These are phyloP conservation scores for Periparus ater DNA, from an alignment of 2,797 vertebrate species.

Conservation along the genomic window DNA sequence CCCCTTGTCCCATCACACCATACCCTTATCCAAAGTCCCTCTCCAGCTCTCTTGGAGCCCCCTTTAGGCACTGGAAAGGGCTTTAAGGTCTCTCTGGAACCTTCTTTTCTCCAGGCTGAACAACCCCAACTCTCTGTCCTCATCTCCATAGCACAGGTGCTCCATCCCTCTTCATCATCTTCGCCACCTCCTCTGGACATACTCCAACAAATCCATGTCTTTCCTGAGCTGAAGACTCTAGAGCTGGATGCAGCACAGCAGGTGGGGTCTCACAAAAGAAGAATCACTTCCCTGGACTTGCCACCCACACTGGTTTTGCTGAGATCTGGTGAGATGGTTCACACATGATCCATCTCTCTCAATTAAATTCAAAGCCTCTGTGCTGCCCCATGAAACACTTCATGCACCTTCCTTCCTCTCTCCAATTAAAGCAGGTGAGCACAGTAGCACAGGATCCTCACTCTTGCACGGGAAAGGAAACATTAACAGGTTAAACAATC, in stretches of 20 bases:
- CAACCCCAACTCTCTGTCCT: background rate
- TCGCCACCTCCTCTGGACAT: accelerated
- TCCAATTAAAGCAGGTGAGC: background rate
- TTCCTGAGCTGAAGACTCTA: background rate
- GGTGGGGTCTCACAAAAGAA: background rate
- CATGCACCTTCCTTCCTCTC: background rate
- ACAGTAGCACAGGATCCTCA: background rate
- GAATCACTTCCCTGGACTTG: background rate
- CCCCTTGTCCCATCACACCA: background rate
- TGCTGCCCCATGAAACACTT: background rate
- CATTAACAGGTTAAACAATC: background rate
- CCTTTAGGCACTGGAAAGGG: background rate
- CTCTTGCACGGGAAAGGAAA: background rate
- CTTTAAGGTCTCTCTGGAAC: background rate
- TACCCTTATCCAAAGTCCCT: background rate
- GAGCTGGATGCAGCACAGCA: background rate
- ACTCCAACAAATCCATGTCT: background rate
- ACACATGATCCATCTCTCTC: background rate
- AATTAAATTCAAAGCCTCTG: background rate
- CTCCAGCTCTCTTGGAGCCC: background rate
- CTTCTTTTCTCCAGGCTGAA: background rate
- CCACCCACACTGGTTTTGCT: background rate
- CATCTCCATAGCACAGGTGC: background rate
- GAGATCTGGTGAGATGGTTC: background rate
- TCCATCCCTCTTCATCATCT: background rate